Base-by-base conservation (phyloP, 2,113 vertebrate species). In the Gymnorhina tibicen region DNA sequence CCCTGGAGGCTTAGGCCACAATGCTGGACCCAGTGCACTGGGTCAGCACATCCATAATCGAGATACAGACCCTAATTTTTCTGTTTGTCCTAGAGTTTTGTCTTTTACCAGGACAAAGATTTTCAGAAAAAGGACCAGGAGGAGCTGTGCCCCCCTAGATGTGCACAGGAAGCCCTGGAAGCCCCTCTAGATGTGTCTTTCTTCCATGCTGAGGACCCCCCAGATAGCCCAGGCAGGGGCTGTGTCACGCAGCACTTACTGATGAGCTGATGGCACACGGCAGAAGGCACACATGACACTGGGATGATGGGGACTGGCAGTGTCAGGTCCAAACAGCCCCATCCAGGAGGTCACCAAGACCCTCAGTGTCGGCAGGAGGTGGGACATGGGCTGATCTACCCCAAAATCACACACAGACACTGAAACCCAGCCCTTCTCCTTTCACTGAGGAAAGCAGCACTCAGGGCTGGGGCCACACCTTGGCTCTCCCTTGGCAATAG, bases 191-290 rank as follows among this genome's bases (percentile, higher is more conserved):
- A 7, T 41, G 15, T 64, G 32, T 5, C 26, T 19, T 94, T 73
- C 41, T 35, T 75, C 42, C 33, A 23, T 33, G 28, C 58, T 58
- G 32, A 53, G 12, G 16, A 49, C 4, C 6, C 15, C 15, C 4
- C 41, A 76, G 1, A 39, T 59, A 55, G 70, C 13, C 7, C 59
- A 33, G 1, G 1, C 35, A 30, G 37, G 88, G 11, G 14, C 49
- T 64, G 56, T 58, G 28, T 86, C 62, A 78, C 93, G 67, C 84
- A 89, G 30, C 3, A 3, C 90, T 97, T 95, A 81, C 87, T 84
- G 87, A 32, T 1, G 33, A 94, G 50, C 37, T 6, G 10, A 85
- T 3, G 18, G 67, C 44, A 93, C 46, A 49, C 1, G 17, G 69
- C 52, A 28, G 74, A 83, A 56, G 18, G 46, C 35, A 5, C 55